Base-by-base conservation (phyloP, 2,888 invertebrate species). In the Thera obeliscata region DNA sequence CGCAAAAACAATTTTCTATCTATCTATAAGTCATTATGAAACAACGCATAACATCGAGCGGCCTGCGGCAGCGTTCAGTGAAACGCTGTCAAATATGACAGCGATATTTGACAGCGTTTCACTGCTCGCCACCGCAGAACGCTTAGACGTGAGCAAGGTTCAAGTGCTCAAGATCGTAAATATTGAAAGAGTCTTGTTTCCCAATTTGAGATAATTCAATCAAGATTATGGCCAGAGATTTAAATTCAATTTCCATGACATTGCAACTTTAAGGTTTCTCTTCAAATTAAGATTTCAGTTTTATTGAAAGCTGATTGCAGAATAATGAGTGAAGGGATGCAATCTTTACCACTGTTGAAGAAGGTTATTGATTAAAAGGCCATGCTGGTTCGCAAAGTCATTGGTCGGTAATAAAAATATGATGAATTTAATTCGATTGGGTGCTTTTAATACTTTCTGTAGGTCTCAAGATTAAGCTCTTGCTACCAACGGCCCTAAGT, bases 191-290 rank as follows among this genome's bases (percentile, higher is more conserved):
- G 22, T 22, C 22, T 61, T 12, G 36, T 64, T 68, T 69, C 62
- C 55, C 56, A 64, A 69, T 62, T 59, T 62, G 56, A 56, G 65
- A 65, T 62, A 64, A 64, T 72, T 70, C 64, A 67, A 71, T 70
- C 64, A 63, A 69, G 72, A 74, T 69, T 65, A 62, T 43, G 60
- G 67, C 64, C 71, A 46, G 64, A 66, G 54, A 58, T 70, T 71
- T 70, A 69, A 72, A 74, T 74, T 72, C 69, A 61, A 70, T 65
- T 70, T 66, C 70, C 63, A 73, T 76, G 74, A 74, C 73, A 64
- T 36, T 64, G 72, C 74, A 71, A 56, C 43, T 72, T 73, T 56
- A 48, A 49, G 54, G 61, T 66, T 66, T 63, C 64, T 72, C 66
- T 66, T 64, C 55, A 41, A 54, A 66, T 66, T 67, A 68, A 64